Conservation (phyloP, 2,888 invertebrate species). For the Hypercompe scribonia region DNA sequence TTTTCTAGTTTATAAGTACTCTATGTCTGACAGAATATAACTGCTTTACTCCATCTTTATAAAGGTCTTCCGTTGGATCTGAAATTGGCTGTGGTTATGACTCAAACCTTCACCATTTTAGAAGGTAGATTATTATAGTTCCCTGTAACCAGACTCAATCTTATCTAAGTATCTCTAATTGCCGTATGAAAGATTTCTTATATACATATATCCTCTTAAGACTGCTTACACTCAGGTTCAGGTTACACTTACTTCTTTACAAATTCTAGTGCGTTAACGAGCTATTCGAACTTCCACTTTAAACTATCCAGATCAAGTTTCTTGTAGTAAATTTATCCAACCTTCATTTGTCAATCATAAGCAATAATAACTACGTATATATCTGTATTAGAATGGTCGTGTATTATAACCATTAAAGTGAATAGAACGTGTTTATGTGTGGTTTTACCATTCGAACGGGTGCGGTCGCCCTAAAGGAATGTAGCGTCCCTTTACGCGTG, state of each 20-base stretch:
- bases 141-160: neutral
- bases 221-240: too few species aligned
- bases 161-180: neutral
- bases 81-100: neutral
- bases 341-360: neutral
- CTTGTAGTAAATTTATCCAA: neutral
- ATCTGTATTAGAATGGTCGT: neutral
- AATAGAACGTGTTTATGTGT: constrained; percentile 5
- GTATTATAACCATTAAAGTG: constrained; percentile 17
- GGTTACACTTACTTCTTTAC: neutral
- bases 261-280: neutral
- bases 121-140: neutral
- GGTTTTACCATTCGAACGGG: neutral
- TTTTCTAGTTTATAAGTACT: neutral
- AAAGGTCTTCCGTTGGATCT: neutral
- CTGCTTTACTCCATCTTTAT: neutral
- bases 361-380: neutral
- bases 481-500: constrained; percentile 42
- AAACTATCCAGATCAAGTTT: neutral
- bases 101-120: neutral
- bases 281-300: neutral
- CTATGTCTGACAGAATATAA: neutral
- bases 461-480: constrained; percentile 14
- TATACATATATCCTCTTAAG: too few species aligned
- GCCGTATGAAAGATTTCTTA: too few species aligned